Conservation (phyloP, 2,888 invertebrate species). For the Drosophila prostipennis region DNA sequence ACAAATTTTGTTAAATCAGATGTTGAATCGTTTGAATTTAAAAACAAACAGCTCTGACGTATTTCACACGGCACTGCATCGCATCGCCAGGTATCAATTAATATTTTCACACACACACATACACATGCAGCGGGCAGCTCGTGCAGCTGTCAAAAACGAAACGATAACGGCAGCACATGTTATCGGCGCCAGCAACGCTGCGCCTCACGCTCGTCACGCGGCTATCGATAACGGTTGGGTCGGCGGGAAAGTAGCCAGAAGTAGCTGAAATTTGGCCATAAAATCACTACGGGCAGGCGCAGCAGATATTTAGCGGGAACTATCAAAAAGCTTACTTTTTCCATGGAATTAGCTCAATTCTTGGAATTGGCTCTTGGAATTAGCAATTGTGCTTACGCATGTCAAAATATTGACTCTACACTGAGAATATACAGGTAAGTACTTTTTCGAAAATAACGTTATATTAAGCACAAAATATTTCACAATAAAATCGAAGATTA, state of each 20-base stretch:
- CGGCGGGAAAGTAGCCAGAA: background rate
- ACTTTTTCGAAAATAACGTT: too few species aligned
- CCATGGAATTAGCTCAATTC: too few species aligned
- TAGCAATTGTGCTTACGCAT: too few species aligned
- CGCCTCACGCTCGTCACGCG: background rate
- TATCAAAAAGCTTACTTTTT: too few species aligned
- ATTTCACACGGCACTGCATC: slow-evolving; percentile 49
- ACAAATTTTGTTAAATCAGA: slow-evolving; percentile 41
- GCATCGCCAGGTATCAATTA: too few species aligned
- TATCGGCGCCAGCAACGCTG: slow-evolving; percentile 2
- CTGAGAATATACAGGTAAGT: too few species aligned
- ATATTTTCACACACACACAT: too few species aligned
- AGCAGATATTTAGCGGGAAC: background rate
- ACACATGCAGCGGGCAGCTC: too few species aligned
- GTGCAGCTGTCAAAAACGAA: background rate
- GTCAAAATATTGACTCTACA: too few species aligned
- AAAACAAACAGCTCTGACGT: slow-evolving; percentile 50
- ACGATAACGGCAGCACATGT: slow-evolving; percentile 3
- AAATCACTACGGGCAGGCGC: background rate
- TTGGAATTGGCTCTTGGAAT: too few species aligned
- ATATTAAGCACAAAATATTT: too few species aligned
- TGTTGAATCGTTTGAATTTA: slow-evolving; percentile 25
- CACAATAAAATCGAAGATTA: too few species aligned
- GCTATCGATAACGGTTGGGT: background rate
- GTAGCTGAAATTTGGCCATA: background rate